Conservation (phyloP, 2,797 vertebrate species). For the Octomys mimax region DNA sequence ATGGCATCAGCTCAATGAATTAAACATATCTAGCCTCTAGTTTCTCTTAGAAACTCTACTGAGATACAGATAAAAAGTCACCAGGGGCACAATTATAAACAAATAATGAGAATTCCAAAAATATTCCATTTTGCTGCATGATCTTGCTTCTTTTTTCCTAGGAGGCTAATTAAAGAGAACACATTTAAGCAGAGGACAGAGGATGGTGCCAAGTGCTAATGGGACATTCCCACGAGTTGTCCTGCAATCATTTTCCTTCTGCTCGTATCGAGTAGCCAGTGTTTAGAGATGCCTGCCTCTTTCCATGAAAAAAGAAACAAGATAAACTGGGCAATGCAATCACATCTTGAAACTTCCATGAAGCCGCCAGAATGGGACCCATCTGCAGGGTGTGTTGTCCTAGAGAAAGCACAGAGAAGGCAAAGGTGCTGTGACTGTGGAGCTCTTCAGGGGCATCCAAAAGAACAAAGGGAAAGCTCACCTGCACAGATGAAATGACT, state of each 20-base stretch:
- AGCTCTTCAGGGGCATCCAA: not conserved
- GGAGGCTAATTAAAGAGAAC: constrained; percentile 70
- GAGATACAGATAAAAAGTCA: constrained; percentile 65
- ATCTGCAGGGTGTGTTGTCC: accelerated
- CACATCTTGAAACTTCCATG: not conserved
- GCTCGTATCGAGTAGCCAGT: too few relatives aligned
- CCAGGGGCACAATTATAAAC: constrained; percentile 70
- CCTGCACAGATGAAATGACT: accelerated
- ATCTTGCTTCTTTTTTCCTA: constrained; percentile 70
- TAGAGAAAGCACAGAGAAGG: not conserved
- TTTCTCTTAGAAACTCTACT: constrained; percentile 64
- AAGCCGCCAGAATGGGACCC: not conserved
- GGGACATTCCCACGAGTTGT: not conserved
- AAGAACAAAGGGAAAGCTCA: not conserved
- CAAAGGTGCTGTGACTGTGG: not conserved
- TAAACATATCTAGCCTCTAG: constrained; percentile 1
- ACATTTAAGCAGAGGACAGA: constrained; percentile 26
- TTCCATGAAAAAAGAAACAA: not conserved
- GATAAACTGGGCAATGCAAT: not conserved
- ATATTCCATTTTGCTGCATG: constrained; percentile 42
- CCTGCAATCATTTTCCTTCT: not conserved
- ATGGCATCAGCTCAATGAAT: not conserved
- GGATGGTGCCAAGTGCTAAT: not conserved
- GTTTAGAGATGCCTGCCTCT: not conserved
- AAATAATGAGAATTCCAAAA: constrained; percentile 76